phyloP scores from a whole-genome alignment of 2,797 vertebrate species.

The Thaleichthys pacificus region DNA sequence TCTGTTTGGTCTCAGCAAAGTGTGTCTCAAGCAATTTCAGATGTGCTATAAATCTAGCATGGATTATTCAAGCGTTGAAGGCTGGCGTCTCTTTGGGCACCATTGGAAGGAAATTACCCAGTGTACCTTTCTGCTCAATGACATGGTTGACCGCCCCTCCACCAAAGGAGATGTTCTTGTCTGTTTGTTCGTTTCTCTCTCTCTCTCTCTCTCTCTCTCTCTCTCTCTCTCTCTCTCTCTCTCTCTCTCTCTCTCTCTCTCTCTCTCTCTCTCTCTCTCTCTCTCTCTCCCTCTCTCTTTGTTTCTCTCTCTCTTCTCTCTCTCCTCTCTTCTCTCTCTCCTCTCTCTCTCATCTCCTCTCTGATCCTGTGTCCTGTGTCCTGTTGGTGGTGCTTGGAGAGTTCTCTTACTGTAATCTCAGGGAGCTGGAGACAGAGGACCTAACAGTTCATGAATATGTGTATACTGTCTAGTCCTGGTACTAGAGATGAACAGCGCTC shows the following conservation, averaged over 20 bases:
- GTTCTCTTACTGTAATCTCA: no score
- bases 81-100: background rate
- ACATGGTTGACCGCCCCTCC: slow-evolving; percentile 28
- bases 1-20: no score
- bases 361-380: no score
- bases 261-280: background rate
- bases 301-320: background rate
- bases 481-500: no score
- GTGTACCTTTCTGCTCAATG: slow-evolving; percentile 41
- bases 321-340: no score
- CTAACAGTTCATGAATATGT: no score
- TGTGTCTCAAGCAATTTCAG: background rate
- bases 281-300: no score
- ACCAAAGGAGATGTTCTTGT: background rate
- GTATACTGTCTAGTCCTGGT: no score
- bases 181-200: background rate
- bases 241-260: background rate
- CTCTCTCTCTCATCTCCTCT: no score
- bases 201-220: background rate
- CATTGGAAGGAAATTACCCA: background rate
- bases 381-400: no score
- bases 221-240: background rate
- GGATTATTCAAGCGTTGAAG: background rate
- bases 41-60: background rate
- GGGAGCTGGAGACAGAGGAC: no score